A percentile compares a stretch with the other conserved stretches of the same genome.
Evolutionary conservation across 2,888 invertebrate genomes (phyloP).

Genomic region (Hoplodrina ambigua): DNA sequence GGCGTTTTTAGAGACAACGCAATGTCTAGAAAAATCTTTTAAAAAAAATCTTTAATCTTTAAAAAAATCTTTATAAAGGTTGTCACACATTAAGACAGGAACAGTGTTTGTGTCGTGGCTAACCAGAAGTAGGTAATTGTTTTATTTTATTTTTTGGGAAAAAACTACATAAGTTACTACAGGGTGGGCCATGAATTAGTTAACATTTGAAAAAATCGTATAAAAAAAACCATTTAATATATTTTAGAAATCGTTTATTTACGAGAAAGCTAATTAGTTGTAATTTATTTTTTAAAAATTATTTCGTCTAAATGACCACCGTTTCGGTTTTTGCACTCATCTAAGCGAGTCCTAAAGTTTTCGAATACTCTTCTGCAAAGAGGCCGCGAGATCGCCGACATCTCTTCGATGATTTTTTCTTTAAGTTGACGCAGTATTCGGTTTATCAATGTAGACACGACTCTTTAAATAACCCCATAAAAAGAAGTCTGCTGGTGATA

Average conservation of each 20-base stretch:
- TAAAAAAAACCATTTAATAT: background rate
- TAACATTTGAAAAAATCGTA: no score
- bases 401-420: slow-evolving; percentile 48
- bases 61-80: slow-evolving; percentile 39
- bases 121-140: background rate
- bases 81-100: slow-evolving; percentile 22
- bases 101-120: slow-evolving; percentile 6
- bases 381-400: slow-evolving; percentile 20
- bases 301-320: slow-evolving; percentile 3
- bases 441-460: slow-evolving; percentile 29
- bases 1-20: slow-evolving; percentile 46
- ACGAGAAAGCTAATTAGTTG: background rate
- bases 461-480: no score
- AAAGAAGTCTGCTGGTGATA: no score
- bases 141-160: slow-evolving; percentile 15
- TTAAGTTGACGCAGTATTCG: slow-evolving; percentile 42
- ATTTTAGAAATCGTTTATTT: background rate
- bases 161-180: no score
- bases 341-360: background rate
- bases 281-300: slow-evolving; percentile 1
- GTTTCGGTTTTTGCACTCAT: background rate
- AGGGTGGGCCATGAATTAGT: no score
- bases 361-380: slow-evolving; percentile 13
- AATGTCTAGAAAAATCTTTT: slow-evolving; percentile 36
- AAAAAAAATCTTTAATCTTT: no score